These are phyloP conservation scores for Varroa destructor DNA, from an alignment of 1,140 invertebrate genomes.

Conservation along the genomic window DNA sequence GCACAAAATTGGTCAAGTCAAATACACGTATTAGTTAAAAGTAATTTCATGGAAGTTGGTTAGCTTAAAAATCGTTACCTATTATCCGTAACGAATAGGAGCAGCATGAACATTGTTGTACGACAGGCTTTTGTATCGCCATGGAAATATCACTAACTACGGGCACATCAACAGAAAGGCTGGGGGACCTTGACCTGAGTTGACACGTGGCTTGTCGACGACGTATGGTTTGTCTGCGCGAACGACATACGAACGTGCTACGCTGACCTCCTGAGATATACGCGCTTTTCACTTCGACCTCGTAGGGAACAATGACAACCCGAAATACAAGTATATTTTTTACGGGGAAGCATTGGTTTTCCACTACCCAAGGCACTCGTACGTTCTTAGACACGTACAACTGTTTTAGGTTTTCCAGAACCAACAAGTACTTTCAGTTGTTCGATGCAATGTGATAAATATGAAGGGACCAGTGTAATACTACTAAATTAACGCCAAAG, in stretches of 20 bases:
- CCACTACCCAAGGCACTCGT: slow-evolving; percentile 2
- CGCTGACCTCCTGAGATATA: slow-evolving; percentile 5
- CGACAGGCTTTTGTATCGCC: slow-evolving; percentile 20
- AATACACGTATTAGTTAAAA: too few species aligned
- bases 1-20: too few species aligned
- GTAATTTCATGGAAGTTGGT: too few species aligned
- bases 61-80: too few species aligned
- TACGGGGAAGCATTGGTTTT: background rate
- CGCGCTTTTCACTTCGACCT: slow-evolving; percentile 9
- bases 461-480: too few species aligned
- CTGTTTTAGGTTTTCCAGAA: background rate
- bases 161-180: slow-evolving; percentile 19
- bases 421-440: too few species aligned
- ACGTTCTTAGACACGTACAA: slow-evolving; percentile 8
- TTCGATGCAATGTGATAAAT: too few species aligned
- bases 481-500: too few species aligned
- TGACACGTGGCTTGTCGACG: slow-evolving; percentile 13
- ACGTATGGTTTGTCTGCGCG: slow-evolving; percentile 12
- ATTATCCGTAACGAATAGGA: too few species aligned
- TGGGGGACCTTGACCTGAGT: slow-evolving; percentile 6
- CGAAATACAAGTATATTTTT: background rate
- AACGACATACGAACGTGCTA: slow-evolving; percentile 1
- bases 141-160: slow-evolving; percentile 1
- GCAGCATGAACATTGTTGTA: slow-evolving; percentile 1
- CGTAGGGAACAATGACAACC: slow-evolving; percentile 7